Conservation (phyloP, 2,797 vertebrate species). For the Alfaro cultratus region DNA sequence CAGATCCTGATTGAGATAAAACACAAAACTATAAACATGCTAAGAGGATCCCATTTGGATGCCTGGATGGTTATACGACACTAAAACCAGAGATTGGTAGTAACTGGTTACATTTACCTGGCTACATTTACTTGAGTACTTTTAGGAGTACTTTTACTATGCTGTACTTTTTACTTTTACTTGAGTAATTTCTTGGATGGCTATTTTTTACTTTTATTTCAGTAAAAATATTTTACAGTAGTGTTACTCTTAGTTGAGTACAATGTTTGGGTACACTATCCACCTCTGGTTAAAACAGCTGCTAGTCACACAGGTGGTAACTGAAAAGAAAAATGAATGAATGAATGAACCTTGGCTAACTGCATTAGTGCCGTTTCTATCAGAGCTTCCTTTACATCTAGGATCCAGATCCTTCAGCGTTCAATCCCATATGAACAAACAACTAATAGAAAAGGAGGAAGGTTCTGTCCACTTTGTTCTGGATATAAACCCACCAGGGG, state of each 20-base stretch:
- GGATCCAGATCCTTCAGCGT: background rate
- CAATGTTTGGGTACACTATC: no score
- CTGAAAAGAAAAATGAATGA: background rate
- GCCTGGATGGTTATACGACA: background rate
- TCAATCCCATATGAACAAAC: slow-evolving; percentile 5
- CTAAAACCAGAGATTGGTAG: background rate
- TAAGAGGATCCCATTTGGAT: background rate
- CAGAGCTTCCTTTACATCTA: slow-evolving; percentile 2
- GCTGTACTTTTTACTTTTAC: no score
- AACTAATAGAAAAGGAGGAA: background rate
- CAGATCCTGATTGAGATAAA: background rate
- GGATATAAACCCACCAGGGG: background rate
- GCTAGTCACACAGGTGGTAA: background rate
- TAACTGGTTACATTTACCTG: no score
- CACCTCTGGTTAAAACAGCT: background rate
- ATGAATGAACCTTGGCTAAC: slow-evolving; percentile 5
- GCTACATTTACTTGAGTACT: no score
- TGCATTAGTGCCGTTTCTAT: background rate
- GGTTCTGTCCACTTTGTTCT: background rate
- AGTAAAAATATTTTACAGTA: no score
- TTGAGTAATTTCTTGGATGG: no score
- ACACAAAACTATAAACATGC: background rate
- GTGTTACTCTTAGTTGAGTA: no score
- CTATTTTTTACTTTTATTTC: no score
- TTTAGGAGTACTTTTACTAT: no score